Evolutionary conservation across 2,797 vertebrate species (phyloP).

Genomic region (Hoplostethus atlanticus): DNA sequence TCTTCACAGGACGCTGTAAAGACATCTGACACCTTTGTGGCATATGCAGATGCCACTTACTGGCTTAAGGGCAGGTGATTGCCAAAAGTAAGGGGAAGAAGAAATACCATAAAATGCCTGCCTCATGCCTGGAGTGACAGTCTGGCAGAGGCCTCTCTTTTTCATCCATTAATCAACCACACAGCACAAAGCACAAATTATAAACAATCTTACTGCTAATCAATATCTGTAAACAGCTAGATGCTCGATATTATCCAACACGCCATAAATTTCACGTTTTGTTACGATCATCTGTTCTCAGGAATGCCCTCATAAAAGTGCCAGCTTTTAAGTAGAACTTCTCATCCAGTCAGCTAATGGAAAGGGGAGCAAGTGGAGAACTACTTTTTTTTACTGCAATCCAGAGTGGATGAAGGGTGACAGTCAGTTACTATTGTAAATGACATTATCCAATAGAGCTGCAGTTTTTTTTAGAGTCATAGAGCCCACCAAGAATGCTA

Average conservation of each 20-base stretch:
- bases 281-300: slow-evolving; percentile 10
- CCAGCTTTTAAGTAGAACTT: slow-evolving; percentile 2
- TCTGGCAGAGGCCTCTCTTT: slow-evolving; percentile 31
- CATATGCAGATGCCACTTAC: slow-evolving; percentile 45
- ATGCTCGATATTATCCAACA: slow-evolving; percentile 13
- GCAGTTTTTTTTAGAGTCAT: slow-evolving; percentile 12
- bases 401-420: slow-evolving; percentile 22
- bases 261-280: slow-evolving; percentile 3
- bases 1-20: slow-evolving; percentile 64
- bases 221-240: slow-evolving; percentile 48
- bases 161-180: slow-evolving; percentile 55
- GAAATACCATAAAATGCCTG: slow-evolving; percentile 41
- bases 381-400: slow-evolving; percentile 6
- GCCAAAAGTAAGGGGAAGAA: slow-evolving; percentile 42
- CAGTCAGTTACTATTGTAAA: slow-evolving; percentile 10
- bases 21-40: slow-evolving; percentile 51
- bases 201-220: slow-evolving; percentile 41
- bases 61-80: slow-evolving; percentile 56
- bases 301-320: slow-evolving; percentile 11
- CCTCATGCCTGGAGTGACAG: slow-evolving; percentile 11
- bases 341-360: not conserved
- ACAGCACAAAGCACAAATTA: slow-evolving; percentile 27
- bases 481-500: slow-evolving; percentile 2
- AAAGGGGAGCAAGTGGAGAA: not conserved
- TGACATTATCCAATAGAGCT: slow-evolving; percentile 21